Conservation (phyloP, 2,888 invertebrate genomes). For the Anodontia alba region DNA sequence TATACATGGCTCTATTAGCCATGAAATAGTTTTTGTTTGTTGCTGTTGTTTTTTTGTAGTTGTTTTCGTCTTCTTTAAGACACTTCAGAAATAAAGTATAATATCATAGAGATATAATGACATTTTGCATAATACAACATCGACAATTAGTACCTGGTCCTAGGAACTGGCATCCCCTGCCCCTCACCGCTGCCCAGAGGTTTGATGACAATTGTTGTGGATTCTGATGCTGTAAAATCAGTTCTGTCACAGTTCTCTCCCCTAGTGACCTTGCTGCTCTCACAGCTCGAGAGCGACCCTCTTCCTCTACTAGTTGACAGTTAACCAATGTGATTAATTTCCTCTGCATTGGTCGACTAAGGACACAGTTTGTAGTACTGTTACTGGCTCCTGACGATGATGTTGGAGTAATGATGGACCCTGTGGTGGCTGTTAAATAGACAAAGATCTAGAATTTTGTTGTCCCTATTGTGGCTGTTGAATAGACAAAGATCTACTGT, state of each 20-base stretch:
- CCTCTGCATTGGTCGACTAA: conserved; percentile 97
- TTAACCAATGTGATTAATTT: conserved; percentile 96
- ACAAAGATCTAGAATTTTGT: neutral
- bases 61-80: too few species aligned
- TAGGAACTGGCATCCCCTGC: conserved; percentile 98
- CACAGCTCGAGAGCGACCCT: conserved; percentile 87
- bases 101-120: too few species aligned
- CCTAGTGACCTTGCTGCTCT: conserved; percentile 95
- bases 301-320: conserved; percentile 96
- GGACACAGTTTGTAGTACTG: conserved; percentile 60
- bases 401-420: conserved; percentile 45
- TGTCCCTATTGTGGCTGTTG: too few species aligned
- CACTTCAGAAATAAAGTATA: too few species aligned
- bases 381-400: conserved; percentile 16
- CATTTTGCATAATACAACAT: too few species aligned
- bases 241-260: conserved; percentile 96
- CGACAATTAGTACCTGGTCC: conserved; percentile 92
- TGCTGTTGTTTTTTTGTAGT: too few species aligned
- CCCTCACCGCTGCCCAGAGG: conserved; percentile 98
- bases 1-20: too few species aligned
- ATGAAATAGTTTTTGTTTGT: too few species aligned
- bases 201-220: conserved; percentile 97
- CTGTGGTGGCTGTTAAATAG: conserved; percentile 42
- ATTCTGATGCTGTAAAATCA: conserved; percentile 97
- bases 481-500: too few species aligned